Base-by-base conservation (phyloP, 2,113 vertebrate genomes). In the Loxodonta africana region DNA sequence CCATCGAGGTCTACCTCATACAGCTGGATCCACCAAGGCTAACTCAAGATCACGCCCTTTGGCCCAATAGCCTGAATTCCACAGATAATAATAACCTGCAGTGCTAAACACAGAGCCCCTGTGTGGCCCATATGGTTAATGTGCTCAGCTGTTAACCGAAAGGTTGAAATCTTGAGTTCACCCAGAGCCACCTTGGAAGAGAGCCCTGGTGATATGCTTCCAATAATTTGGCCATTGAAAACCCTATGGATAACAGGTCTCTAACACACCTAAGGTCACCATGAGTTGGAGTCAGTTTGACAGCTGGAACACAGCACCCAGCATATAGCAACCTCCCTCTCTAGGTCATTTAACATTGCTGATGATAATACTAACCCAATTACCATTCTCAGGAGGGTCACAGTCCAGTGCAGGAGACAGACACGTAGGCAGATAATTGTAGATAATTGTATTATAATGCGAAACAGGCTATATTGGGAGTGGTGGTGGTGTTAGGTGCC, bases 81-180 rank as follows among this genome's bases (percentile, higher is more conserved):
- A 2, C 0, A 8, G 73, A 7, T 41, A 26, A 23, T 10, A 21
- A 23, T 21, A 23, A 4, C 25, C 4, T 3, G 17, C 48, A 37
- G n/a, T 5, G 0, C 44, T 84, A 62, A 6, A 20, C 80, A 60
- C 20, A 28, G 10, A 76, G 25, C 28, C 7, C 28, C 60, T 62
- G 60, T 20, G 60, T 62, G 21, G 60, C 18, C 6, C 20, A 12
- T 17, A 57, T 17, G 15, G 12, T 57, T 3, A 57, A 57, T 15
- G 53, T 57, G 53, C 53, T 57, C 12, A 2, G 53, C 53, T 14
- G 11, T 14, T 57, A 17, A 57, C 53, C 3, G 53, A 17, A 57
- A 57, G 53, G 8, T 57, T 57, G 53, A 14, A 57, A 14, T 15
- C 12, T 57, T 14, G 3, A 57, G 53, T 57, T 14, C 53, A 57